Evolutionary conservation across 2,888 invertebrate genomes (phyloP).

Genomic region (Clepsis dumicolana): DNA sequence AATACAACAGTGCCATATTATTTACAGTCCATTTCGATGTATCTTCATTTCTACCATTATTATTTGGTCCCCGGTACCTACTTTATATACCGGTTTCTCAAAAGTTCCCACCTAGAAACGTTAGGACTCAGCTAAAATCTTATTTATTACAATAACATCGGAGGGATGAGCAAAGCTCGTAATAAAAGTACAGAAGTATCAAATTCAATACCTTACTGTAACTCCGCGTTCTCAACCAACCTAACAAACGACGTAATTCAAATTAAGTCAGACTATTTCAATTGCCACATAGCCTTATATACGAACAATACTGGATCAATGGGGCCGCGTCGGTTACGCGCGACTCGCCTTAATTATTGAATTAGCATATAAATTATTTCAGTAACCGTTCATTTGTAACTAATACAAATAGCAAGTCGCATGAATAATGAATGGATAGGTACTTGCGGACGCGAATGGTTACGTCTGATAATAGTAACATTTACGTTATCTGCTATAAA

Average conservation of each 20-base stretch:
- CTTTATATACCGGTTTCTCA: too few relatives aligned
- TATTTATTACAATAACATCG: too few relatives aligned
- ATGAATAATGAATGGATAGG: slow-evolving; percentile 77
- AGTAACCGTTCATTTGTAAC: slow-evolving; percentile 87
- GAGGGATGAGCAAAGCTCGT: too few relatives aligned
- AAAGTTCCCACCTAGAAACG: too few relatives aligned
- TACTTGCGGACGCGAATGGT: slow-evolving; percentile 29
- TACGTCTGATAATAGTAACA: slow-evolving; percentile 19
- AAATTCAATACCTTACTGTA: too few relatives aligned
- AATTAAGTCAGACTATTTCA: neutral
- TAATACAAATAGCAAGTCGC: slow-evolving; percentile 84
- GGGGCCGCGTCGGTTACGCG: slow-evolving; percentile 72
- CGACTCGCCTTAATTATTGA: slow-evolving; percentile 84
- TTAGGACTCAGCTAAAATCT: too few relatives aligned
- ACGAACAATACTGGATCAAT: slow-evolving; percentile 67
- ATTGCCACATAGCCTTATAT: slow-evolving; percentile 29
- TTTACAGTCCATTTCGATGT: too few relatives aligned
- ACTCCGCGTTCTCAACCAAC: too few relatives aligned
- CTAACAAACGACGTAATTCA: neutral
- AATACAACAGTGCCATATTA: too few relatives aligned
- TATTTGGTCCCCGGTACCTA: too few relatives aligned
- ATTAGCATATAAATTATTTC: slow-evolving; percentile 87
- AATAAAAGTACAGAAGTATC: too few relatives aligned
- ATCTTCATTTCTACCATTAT: too few relatives aligned
- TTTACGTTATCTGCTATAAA: slow-evolving; percentile 6